Evolutionary conservation across 92 coral and sea anemone genomes (phyloP).

Genomic region (Parazoanthus swiftii): DNA sequence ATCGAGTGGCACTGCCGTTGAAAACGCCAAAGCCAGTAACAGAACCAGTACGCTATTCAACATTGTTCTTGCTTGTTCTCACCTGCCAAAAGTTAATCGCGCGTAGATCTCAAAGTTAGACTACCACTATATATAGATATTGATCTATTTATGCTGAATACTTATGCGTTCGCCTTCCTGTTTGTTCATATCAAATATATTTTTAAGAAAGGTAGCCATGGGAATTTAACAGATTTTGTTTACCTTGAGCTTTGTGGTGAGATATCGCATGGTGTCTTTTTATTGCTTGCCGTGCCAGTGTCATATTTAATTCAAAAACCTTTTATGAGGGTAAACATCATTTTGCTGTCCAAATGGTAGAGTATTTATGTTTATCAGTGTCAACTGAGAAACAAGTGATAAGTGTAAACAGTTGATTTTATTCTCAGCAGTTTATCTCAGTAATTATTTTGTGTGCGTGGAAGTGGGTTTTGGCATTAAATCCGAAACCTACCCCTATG

Average conservation of each 20-base stretch:
- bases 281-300: neutral
- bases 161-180: neutral
- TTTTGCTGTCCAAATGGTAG: neutral
- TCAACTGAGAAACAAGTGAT: neutral
- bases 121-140: neutral
- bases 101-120: neutral
- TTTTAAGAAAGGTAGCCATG: neutral
- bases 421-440: neutral
- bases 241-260: neutral
- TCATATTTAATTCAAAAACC: neutral
- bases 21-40: neutral
- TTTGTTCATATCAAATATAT: neutral
- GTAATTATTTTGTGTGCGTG: neutral
- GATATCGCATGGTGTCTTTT: neutral
- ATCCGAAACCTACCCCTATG: neutral
- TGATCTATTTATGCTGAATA: neutral
- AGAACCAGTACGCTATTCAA: neutral
- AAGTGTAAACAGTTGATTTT: neutral
- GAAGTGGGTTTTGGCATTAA: neutral
- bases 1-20: neutral
- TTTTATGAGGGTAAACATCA: neutral
- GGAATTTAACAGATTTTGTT: neutral
- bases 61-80: neutral
- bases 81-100: neutral
- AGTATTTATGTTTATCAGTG: neutral